phyloP scores from a whole-genome alignment of 2,113 vertebrate genomes.

The Puffinus mauretanicus region DNA sequence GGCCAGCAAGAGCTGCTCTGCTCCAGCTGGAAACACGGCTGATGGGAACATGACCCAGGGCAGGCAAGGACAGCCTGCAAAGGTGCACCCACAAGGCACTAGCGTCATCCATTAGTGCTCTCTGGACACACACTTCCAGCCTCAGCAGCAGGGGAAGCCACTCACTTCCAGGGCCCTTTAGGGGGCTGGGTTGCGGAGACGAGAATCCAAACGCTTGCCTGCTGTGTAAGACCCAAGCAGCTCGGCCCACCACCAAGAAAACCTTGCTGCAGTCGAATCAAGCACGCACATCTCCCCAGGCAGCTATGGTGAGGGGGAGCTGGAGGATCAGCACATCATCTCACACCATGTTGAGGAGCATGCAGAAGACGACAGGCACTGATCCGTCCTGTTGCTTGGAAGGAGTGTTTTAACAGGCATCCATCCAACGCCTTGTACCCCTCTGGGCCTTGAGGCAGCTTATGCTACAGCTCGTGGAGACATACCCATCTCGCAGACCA shows the following conservation, averaged over 20 bases:
- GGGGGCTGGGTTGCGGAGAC: neutral
- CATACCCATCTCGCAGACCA: too few relatives aligned
- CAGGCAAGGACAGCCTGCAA: neutral
- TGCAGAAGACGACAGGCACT: rapidly evolving
- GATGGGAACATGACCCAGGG: neutral
- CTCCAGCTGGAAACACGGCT: neutral
- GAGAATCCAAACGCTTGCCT: rapidly evolving
- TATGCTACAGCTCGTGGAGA: neutral
- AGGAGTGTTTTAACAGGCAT: neutral
- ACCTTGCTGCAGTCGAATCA: rapidly evolving
- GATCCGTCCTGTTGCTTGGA: neutral
- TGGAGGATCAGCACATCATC: neutral
- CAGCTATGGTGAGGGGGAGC: neutral
- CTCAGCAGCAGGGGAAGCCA: neutral
- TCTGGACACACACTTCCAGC: neutral
- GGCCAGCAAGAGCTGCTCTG: neutral
- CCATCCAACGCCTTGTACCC: neutral
- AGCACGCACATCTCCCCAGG: rapidly evolving
- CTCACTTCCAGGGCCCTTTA: rapidly evolving
- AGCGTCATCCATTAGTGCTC: too few relatives aligned
- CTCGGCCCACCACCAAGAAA: neutral
- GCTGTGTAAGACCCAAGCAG: neutral
- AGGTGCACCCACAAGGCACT: neutral
- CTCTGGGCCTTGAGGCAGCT: neutral
- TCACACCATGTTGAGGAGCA: neutral